Conservation (phyloP, 2,113 vertebrate genomes). For the Etheostoma cragini region DNA sequence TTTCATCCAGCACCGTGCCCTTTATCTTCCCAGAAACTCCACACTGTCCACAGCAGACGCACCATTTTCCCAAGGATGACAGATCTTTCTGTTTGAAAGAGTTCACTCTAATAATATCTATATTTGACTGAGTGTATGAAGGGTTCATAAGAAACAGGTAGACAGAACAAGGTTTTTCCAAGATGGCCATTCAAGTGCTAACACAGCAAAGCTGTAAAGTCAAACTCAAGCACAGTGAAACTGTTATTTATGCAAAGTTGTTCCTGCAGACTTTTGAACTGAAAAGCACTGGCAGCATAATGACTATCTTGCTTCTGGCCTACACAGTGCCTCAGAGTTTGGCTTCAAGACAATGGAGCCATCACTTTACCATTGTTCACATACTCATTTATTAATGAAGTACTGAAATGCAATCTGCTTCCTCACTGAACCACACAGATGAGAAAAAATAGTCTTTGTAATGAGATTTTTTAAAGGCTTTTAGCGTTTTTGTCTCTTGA, state of each 20-base stretch:
- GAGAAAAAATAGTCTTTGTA: conserved; percentile 77
- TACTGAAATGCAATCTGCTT: conserved; percentile 80
- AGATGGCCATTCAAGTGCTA: not conserved
- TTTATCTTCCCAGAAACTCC: not conserved
- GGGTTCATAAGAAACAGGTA: conserved; percentile 8
- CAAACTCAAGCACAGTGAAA: not conserved
- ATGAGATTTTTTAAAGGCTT: conserved; percentile 72
- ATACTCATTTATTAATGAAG: conserved; percentile 80
- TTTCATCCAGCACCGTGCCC: conserved; percentile 32
- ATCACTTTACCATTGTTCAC: conserved; percentile 75
- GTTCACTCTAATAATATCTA: conserved; percentile 15
- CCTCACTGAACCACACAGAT: conserved; percentile 77
- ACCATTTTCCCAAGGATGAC: conserved; percentile 8
- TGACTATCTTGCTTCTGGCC: conserved; percentile 44
- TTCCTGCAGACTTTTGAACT: conserved; percentile 25
- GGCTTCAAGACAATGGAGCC: conserved; percentile 71
- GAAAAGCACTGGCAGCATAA: conserved; percentile 44
- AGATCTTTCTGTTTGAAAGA: conserved; percentile 1
- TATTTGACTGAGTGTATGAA: conserved; percentile 12
- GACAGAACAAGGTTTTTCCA: conserved; percentile 13
- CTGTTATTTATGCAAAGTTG: conserved; percentile 30
- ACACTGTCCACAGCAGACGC: not conserved
- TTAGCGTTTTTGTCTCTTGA: conserved; percentile 70
- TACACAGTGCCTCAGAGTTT: conserved; percentile 54
- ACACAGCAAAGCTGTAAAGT: conserved; percentile 1